These are phyloP conservation scores for Phallusia fumigata DNA, from an alignment of 23 tunicate species.

Conservation along the genomic window DNA sequence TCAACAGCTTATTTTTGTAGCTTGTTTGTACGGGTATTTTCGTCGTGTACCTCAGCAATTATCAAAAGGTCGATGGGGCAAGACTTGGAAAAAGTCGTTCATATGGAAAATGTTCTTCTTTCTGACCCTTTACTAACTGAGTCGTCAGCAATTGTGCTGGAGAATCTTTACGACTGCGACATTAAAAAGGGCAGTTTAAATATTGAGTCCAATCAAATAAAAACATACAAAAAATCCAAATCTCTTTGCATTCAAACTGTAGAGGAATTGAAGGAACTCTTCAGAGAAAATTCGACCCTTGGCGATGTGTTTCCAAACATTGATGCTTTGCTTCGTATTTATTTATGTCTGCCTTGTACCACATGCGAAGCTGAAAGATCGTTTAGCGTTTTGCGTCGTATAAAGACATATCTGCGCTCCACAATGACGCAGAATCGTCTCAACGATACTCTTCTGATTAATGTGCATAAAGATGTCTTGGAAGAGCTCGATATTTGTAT, in stretches of 20 bases:
- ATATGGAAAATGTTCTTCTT: background rate
- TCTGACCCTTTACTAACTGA: constrained; percentile 1
- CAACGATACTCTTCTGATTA: background rate
- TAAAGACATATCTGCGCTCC: background rate
- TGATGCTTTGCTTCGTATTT: background rate
- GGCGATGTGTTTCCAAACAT: constrained; percentile 1
- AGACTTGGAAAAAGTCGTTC: background rate
- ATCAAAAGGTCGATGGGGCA: background rate
- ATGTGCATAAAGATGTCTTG: background rate
- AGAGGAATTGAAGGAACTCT: background rate
- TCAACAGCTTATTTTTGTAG: background rate
- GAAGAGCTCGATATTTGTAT: too few species aligned
- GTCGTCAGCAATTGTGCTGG: background rate
- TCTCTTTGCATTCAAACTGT: background rate
- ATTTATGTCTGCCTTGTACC: background rate
- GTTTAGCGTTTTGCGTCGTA: background rate
- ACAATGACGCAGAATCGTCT: constrained; percentile 1
- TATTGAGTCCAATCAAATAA: background rate
- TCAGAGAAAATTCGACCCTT: constrained; percentile 1
- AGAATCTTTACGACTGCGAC: background rate
- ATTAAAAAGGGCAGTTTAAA: background rate
- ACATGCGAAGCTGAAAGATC: background rate
- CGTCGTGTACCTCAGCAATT: constrained; percentile 6
- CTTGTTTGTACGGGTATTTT: background rate
- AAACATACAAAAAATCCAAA: background rate